Conservation (phyloP, 2,888 invertebrate genomes). For the Sminthurinus aureus region DNA sequence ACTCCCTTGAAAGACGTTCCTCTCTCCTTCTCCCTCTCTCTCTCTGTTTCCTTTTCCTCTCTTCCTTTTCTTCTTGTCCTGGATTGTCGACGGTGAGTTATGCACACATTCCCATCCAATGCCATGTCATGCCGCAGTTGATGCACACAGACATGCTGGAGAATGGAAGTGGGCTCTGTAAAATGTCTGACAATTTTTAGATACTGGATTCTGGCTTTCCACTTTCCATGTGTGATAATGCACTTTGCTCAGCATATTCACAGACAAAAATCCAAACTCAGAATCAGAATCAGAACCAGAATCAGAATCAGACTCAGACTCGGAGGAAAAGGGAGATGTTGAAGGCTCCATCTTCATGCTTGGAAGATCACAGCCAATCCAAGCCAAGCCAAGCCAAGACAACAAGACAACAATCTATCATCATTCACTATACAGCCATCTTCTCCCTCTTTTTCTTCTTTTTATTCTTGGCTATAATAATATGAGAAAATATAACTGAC, state of each 20-base stretch:
- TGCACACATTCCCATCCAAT: too few relatives aligned
- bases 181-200: constrained; percentile 12
- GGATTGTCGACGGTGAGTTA: constrained; percentile 25
- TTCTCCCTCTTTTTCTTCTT: neutral
- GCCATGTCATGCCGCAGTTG: neutral
- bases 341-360: constrained; percentile 34
- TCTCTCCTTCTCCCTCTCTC: neutral
- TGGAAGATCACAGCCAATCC: constrained; percentile 20
- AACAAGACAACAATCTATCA: constrained; percentile 35
- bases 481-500: too few relatives aligned
- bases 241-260: constrained; percentile 8
- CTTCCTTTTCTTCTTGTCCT: neutral
- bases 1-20: neutral
- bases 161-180: neutral
- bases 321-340: neutral
- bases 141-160: neutral
- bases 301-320: neutral
- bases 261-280: neutral
- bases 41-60: neutral
- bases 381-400: too few relatives aligned
- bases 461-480: too few relatives aligned
- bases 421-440: constrained; percentile 14
- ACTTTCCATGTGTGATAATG: constrained; percentile 14
- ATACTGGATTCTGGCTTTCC: too few relatives aligned
- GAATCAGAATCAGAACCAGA: neutral